Conservation (phyloP, 2,113 vertebrate genomes). For the Potamarius usumacintae region DNA sequence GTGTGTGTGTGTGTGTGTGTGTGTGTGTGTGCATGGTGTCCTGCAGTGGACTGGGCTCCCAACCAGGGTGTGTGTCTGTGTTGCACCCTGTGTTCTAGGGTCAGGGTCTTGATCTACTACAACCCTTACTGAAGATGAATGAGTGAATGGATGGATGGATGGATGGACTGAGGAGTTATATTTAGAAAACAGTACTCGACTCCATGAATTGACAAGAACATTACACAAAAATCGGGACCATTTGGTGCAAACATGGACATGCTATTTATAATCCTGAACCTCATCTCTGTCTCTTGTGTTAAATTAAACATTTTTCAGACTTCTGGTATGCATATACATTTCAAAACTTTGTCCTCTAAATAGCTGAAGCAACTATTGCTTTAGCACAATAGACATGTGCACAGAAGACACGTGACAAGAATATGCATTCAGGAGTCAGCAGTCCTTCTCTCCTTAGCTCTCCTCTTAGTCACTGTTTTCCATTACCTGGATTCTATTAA, state of each 20-base stretch:
- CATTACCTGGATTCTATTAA: conserved; percentile 43
- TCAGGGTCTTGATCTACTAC: background rate
- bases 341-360: background rate
- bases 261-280: background rate
- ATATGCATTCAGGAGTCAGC: background rate
- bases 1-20: background rate
- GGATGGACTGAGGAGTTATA: background rate
- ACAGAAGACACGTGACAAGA: background rate
- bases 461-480: conserved; percentile 38
- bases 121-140: background rate
- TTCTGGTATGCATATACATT: background rate
- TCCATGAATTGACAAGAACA: background rate
- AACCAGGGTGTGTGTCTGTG: background rate
- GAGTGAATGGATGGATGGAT: background rate
- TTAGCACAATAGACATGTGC: background rate
- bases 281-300: background rate
- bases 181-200: background rate
- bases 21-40: background rate
- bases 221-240: background rate
- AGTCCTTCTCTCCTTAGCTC: background rate
- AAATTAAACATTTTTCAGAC: background rate
- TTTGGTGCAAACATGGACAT: background rate
- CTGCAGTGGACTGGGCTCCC: background rate
- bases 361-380: background rate
- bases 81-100: background rate